A percentile compares a stretch with the other conserved stretches of the same genome.
Evolutionary conservation across 2,113 vertebrate genomes (phyloP).

Genomic region (Vulpes lagopus): DNA sequence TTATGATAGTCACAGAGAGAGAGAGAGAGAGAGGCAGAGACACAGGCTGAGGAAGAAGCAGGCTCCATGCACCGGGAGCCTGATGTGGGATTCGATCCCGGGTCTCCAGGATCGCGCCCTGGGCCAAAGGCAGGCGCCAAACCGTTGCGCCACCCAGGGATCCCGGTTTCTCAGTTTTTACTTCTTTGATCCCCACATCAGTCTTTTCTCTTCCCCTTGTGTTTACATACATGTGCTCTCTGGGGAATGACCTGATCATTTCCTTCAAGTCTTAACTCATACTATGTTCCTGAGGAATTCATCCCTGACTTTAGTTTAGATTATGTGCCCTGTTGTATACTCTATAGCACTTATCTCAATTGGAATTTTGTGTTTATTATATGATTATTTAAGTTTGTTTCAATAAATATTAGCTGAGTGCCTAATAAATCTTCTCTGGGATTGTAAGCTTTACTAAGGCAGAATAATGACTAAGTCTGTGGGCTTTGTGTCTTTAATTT

Average conservation of each 20-base stretch:
- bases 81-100: too few relatives aligned
- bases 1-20: too few relatives aligned
- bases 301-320: background rate
- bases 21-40: too few relatives aligned
- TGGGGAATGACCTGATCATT: background rate
- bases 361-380: constrained; percentile 9
- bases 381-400: background rate
- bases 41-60: too few relatives aligned
- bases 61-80: too few relatives aligned
- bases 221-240: background rate
- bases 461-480: background rate
- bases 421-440: background rate
- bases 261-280: background rate
- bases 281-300: background rate
- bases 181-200: background rate
- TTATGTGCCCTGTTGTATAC: background rate
- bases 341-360: background rate
- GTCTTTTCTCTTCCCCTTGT: background rate
- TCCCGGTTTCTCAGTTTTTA: background rate
- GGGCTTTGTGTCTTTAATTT: background rate
- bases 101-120: too few relatives aligned
- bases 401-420: constrained; percentile 6
- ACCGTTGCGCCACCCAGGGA: too few relatives aligned
- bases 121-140: too few relatives aligned
- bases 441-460: constrained; percentile 14